These are phyloP conservation scores for Equus quagga DNA, from an alignment of 2,113 vertebrate genomes.

Conservation along the genomic window DNA sequence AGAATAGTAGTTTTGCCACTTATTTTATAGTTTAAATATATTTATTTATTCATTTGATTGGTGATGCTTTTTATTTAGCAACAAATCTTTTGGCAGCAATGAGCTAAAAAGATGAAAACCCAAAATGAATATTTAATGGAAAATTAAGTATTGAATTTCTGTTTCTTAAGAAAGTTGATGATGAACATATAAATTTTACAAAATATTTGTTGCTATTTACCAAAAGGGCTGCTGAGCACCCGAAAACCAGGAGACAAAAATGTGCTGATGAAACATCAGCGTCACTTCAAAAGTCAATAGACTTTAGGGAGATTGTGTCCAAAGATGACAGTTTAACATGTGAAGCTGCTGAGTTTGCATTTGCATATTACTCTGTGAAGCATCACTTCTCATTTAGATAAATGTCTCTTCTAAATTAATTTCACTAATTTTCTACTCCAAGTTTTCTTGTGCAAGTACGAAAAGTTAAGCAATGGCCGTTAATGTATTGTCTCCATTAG, in stretches of 20 bases:
- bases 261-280: background rate
- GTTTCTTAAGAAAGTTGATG: background rate
- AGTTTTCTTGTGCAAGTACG: background rate
- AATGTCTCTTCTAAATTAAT: background rate
- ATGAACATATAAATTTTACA: background rate
- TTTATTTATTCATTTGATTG: background rate
- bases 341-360: background rate
- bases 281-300: background rate
- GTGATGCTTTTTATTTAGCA: background rate
- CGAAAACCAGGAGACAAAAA: background rate
- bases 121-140: background rate
- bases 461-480: background rate
- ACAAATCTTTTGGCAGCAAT: background rate
- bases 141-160: background rate
- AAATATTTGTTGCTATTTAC: background rate
- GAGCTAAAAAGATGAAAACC: background rate
- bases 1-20: background rate
- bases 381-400: background rate
- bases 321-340: background rate
- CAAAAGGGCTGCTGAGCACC: background rate
- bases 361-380: background rate
- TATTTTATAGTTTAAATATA: background rate
- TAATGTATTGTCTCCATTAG: background rate
- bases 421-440: slow-evolving; percentile 13
- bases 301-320: background rate